phyloP scores from a whole-genome alignment of 2,888 invertebrate species.

The Pachliopta kotzebuea region DNA sequence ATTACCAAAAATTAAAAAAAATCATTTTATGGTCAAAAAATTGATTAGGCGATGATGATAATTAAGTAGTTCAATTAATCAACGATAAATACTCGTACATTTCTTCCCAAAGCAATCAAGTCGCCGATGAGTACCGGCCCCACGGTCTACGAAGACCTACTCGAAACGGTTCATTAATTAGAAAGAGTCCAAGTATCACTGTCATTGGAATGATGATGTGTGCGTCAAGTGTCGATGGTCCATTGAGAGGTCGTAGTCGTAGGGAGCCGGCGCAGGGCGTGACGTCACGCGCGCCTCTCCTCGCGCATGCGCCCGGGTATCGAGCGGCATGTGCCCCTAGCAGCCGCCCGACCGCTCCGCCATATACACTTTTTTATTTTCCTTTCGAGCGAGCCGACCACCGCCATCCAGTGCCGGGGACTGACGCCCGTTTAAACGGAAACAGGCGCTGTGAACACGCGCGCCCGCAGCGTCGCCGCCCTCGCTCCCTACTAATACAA shows the following conservation, averaged over 20 bases:
- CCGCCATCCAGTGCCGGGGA: conserved; percentile 45
- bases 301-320: conserved; percentile 75
- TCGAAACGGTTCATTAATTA: conserved; percentile 40
- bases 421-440: conserved; percentile 33
- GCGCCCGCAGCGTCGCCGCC: conserved; percentile 40
- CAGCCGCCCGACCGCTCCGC: conserved; percentile 66
- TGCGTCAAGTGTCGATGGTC: conserved; percentile 39
- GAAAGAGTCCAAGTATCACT: conserved; percentile 39
- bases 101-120: conserved; percentile 17
- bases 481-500: conserved; percentile 53
- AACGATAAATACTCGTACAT: neutral
- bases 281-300: conserved; percentile 63
- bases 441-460: conserved; percentile 31
- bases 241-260: conserved; percentile 45
- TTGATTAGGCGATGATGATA: neutral
- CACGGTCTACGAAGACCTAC: conserved; percentile 25
- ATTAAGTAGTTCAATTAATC: neutral
- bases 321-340: conserved; percentile 76
- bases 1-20: no score
- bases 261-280: conserved; percentile 61
- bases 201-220: conserved; percentile 41
- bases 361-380: conserved; percentile 74
- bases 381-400: conserved; percentile 62
- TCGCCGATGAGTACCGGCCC: conserved; percentile 21
- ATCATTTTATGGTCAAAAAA: neutral